Evolutionary conservation across 2,888 invertebrate species (phyloP).

Genomic region (Sminthurinus aureus): DNA sequence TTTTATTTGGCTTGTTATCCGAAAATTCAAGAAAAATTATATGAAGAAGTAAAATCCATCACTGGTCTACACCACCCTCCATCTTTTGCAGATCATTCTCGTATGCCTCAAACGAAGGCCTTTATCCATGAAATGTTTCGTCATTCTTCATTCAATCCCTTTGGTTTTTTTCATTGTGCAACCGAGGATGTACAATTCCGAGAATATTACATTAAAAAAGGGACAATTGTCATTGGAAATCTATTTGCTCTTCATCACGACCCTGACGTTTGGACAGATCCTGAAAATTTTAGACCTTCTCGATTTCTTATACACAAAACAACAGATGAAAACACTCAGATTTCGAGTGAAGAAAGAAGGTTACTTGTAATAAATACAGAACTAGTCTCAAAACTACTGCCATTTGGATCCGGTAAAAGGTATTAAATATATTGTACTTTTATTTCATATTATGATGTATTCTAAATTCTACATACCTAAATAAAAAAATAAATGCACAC

Average conservation of each 20-base stretch:
- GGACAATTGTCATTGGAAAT: conserved; percentile 1
- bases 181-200: not conserved
- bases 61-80: not conserved
- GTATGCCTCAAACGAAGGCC: conserved; percentile 7
- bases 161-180: not conserved
- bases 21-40: not conserved
- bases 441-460: too few relatives aligned
- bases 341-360: too few relatives aligned
- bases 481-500: too few relatives aligned
- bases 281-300: not conserved
- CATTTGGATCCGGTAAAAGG: too few relatives aligned
- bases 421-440: too few relatives aligned
- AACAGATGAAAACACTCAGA: too few relatives aligned
- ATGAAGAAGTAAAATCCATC: conserved; percentile 1
- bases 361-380: too few relatives aligned
- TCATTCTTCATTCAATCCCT: not conserved
- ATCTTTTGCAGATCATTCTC: not conserved
- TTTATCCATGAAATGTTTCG: not conserved
- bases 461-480: too few relatives aligned
- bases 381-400: too few relatives aligned
- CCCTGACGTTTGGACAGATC: not conserved
- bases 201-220: not conserved
- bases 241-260: not conserved
- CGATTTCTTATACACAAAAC: too few relatives aligned
- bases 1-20: too few relatives aligned